These are phyloP conservation scores for Myathropa florea DNA, from an alignment of 2,888 invertebrate genomes.

Conservation along the genomic window DNA sequence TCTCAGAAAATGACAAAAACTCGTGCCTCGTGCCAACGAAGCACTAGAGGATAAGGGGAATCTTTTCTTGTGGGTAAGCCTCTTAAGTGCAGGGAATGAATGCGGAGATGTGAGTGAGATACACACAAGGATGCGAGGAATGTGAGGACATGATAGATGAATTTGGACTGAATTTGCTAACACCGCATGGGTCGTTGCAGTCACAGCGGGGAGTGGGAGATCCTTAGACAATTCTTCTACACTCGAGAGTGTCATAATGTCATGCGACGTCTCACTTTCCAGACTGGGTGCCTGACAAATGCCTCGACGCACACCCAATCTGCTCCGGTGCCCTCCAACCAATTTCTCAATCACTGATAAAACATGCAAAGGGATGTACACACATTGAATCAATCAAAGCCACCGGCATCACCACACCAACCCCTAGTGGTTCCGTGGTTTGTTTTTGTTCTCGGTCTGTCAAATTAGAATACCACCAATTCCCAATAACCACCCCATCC, in stretches of 20 bases:
- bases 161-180: no score
- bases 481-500: not conserved
- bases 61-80: not conserved
- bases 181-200: no score
- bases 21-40: not conserved
- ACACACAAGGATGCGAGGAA: not conserved
- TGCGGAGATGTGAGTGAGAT: not conserved
- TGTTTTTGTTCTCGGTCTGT: not conserved
- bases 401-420: not conserved
- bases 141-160: not conserved
- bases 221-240: no score
- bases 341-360: not conserved
- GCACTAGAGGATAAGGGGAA: not conserved
- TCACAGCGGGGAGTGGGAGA: no score
- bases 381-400: no score
- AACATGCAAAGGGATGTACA: no score
- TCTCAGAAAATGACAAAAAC: not conserved
- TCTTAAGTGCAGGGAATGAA: not conserved
- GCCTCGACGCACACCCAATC: no score
- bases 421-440: not conserved
- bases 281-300: no score
- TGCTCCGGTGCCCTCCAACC: no score
- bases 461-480: no score
- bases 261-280: no score
- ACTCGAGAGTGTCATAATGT: no score